Evolutionary conservation across 2,888 invertebrate species (phyloP).

Genomic region (Oligia strigilis): DNA sequence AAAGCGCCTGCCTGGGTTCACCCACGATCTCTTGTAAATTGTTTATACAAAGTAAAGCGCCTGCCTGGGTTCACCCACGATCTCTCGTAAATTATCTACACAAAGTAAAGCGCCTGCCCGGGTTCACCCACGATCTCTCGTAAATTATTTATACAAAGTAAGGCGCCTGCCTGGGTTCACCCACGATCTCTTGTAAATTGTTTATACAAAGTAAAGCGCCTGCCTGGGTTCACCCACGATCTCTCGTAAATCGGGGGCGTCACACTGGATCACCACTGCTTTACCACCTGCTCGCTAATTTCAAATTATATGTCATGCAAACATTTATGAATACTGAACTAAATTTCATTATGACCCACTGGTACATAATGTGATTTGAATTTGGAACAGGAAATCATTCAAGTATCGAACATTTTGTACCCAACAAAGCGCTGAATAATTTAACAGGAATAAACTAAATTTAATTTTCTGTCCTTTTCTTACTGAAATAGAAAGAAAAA

Average conservation of each 20-base stretch:
- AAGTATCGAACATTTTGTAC: too few relatives aligned
- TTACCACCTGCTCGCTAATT: background rate
- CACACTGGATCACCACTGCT: background rate
- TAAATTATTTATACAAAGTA: background rate
- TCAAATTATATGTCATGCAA: background rate
- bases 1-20: background rate
- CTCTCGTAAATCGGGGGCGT: background rate
- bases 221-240: too few relatives aligned
- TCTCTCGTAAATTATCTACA: background rate
- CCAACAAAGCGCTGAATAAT: too few relatives aligned
- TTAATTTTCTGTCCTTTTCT: too few relatives aligned
- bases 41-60: background rate
- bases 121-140: background rate
- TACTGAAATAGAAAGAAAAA: too few relatives aligned
- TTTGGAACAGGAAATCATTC: background rate
- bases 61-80: background rate
- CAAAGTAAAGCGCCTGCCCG: background rate
- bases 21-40: background rate
- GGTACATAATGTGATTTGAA: background rate
- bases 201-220: too few relatives aligned
- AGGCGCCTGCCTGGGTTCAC: background rate
- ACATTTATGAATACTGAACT: background rate
- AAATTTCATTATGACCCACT: background rate
- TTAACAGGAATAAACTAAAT: too few relatives aligned
- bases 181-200: too few relatives aligned